Percentiles rank a stretch among this genome's conserved stretches.
Conservation (phyloP, 2,113 vertebrate species). For the mouse (Mus musculus) region DNA sequence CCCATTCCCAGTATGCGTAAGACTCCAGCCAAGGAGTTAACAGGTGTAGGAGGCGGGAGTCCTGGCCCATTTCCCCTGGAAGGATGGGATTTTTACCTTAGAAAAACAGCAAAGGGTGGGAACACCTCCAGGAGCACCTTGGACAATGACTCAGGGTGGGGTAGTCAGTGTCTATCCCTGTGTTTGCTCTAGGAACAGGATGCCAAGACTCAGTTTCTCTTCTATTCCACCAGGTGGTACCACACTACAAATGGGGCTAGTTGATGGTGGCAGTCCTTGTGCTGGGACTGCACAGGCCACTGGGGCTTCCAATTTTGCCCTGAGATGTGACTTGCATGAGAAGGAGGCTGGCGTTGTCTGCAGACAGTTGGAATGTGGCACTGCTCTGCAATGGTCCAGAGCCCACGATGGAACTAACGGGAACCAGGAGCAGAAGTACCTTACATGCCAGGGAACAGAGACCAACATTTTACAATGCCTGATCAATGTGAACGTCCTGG, state of each 20-base stretch:
- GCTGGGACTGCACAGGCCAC: background rate
- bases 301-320: accelerated
- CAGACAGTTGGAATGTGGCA: conserved; percentile 57
- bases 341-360: conserved; percentile 53
- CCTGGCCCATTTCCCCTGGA: background rate
- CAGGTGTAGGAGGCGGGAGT: background rate
- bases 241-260: background rate
- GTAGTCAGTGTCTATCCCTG: background rate
- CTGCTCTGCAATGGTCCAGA: conserved; percentile 53
- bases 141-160: background rate
- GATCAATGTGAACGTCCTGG: conserved; percentile 72
- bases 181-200: background rate
- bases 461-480: conserved; percentile 69
- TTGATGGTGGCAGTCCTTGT: conserved; percentile 28
- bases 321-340: conserved; percentile 44
- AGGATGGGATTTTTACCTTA: too few species aligned
- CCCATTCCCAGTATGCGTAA: background rate
- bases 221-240: background rate
- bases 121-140: background rate
- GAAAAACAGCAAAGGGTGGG: too few species aligned
- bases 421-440: conserved; percentile 37
- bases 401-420: background rate
- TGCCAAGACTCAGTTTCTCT: background rate
- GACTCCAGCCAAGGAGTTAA: background rate
- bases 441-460: conserved; percentile 42